Percentiles rank a stretch among this genome's conserved stretches.
Evolutionary conservation across 2,797 vertebrate species (phyloP).

Genomic region (Peromyscus attwateri): DNA sequence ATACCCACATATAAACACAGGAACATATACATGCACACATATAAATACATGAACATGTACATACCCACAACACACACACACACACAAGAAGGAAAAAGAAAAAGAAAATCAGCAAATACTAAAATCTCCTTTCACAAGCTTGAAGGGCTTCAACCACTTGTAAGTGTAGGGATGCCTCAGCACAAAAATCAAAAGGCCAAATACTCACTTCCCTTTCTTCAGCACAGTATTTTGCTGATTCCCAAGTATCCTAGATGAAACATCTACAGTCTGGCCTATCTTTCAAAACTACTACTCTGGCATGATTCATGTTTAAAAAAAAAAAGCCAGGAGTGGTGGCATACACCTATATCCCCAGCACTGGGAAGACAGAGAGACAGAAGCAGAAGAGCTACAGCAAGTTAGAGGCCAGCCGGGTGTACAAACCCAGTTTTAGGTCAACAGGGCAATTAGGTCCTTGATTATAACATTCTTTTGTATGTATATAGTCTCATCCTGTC

Average conservation of each 20-base stretch:
- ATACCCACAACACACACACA: neutral
- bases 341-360: neutral
- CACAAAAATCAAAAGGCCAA: slow-evolving; percentile 51
- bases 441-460: neutral
- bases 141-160: neutral
- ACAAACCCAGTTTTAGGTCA: neutral
- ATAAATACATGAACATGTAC: neutral
- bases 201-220: slow-evolving; percentile 59
- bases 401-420: neutral
- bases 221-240: slow-evolving; percentile 54
- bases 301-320: neutral
- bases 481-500: neutral
- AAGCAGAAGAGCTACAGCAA: neutral
- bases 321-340: neutral
- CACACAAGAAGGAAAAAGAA: neutral
- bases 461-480: slow-evolving; percentile 56
- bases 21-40: neutral
- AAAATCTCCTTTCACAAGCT: slow-evolving; percentile 45
- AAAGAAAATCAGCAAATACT: neutral
- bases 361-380: neutral
- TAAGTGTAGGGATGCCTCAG: slow-evolving; percentile 15
- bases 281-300: slow-evolving; percentile 29
- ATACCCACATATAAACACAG: neutral
- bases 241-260: neutral
- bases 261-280: neutral